These are phyloP conservation scores for Melanotaenia nigrans DNA, from an alignment of 2,797 vertebrate species.

Conservation along the genomic window DNA sequence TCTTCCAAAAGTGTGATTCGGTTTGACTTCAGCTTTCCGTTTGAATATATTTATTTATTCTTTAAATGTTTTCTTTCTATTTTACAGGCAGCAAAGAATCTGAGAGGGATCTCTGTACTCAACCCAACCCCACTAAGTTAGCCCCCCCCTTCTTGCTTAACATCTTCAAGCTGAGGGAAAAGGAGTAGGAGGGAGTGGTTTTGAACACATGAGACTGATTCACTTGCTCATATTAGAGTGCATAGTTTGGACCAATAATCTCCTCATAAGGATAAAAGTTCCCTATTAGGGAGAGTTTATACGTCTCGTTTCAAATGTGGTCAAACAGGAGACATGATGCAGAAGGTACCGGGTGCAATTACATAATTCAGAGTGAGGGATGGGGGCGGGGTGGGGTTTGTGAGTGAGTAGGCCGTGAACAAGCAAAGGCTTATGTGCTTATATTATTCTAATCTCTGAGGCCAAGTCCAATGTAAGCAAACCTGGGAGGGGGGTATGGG, in stretches of 20 bases:
- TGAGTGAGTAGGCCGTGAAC: conserved; percentile 64
- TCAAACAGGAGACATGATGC: conserved; percentile 20
- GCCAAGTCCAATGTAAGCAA: conserved; percentile 82
- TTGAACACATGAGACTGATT: conserved; percentile 22
- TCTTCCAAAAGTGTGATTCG: conserved; percentile 55
- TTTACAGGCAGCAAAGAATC: conserved; percentile 58
- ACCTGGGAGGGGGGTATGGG: neutral
- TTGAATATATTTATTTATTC: conserved; percentile 67
- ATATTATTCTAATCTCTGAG: conserved; percentile 86
- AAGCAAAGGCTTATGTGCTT: conserved; percentile 77
- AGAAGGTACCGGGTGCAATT: conserved; percentile 29
- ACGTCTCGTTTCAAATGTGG: conserved; percentile 9
- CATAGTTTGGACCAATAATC: conserved; percentile 25
- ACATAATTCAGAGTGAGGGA: conserved; percentile 33
- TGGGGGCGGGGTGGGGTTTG: conserved; percentile 7
- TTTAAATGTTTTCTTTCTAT: conserved; percentile 34
- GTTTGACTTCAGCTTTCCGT: conserved; percentile 66
- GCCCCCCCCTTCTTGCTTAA: conserved; percentile 43
- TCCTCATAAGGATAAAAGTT: conserved; percentile 19
- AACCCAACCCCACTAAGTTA: conserved; percentile 44
- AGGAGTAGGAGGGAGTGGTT: conserved; percentile 22
- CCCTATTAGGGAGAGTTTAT: neutral
- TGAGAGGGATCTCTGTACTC: conserved; percentile 82
- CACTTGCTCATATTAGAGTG: conserved; percentile 10
- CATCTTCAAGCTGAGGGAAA: conserved; percentile 61